phyloP scores from a whole-genome alignment of 2,797 vertebrate species.

The Neomorphus geoffroyi region DNA sequence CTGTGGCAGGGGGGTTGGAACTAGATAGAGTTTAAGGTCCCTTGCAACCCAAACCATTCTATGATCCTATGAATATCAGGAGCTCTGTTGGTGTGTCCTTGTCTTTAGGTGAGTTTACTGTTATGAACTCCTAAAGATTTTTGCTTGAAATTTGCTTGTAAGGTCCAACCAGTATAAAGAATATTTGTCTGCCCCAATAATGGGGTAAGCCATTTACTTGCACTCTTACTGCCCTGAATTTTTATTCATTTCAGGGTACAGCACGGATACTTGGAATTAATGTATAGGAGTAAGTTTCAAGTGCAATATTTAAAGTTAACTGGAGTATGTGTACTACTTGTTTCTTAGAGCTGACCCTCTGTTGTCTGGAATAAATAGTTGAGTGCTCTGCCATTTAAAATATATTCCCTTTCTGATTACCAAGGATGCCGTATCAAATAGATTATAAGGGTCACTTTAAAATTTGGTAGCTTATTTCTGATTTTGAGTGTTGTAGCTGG shows the following conservation, averaged over 20 bases:
- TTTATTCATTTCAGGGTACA: not conserved
- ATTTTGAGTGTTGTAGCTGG: not conserved
- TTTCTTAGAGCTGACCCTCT: not conserved
- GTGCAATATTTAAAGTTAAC: not conserved
- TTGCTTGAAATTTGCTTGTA: not conserved
- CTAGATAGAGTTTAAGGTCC: too few species aligned
- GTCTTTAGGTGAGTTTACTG: not conserved
- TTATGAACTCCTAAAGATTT: not conserved
- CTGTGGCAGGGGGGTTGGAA: too few species aligned
- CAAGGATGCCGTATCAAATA: not conserved
- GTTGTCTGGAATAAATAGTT: not conserved
- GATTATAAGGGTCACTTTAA: not conserved
- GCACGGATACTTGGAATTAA: not conserved
- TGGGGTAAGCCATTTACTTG: not conserved
- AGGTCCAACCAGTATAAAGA: not conserved
- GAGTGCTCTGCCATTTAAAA: not conserved
- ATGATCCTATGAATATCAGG: not conserved
- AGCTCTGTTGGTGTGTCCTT: not conserved
- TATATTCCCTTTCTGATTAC: not conserved
- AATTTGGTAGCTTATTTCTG: not conserved
- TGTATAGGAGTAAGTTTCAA: not conserved
- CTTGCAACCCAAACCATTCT: too few species aligned
- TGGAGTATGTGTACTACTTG: not conserved
- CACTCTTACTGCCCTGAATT: not conserved
- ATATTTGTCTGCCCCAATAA: not conserved